Conservation (phyloP, 2,888 invertebrate genomes). For the Apeira syringaria region DNA sequence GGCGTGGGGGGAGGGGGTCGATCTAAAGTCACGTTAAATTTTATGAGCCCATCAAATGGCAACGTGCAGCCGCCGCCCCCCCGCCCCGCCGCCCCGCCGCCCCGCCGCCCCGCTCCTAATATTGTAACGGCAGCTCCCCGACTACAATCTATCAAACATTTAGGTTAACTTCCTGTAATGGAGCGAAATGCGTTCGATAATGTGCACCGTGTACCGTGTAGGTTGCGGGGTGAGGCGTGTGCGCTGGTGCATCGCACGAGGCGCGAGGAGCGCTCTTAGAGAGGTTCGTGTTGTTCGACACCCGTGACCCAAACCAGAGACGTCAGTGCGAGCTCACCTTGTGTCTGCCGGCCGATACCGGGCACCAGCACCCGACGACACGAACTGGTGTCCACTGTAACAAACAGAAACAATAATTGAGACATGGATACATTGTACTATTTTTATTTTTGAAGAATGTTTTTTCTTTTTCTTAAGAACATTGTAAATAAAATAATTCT, state of each 20-base stretch:
- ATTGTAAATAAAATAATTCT: no score
- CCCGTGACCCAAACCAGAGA: no score
- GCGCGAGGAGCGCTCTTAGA: neutral
- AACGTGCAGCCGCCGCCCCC: slow-evolving; percentile 43
- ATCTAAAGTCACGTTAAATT: slow-evolving; percentile 50
- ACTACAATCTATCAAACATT: slow-evolving; percentile 36
- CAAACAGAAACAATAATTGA: no score
- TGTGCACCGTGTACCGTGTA: slow-evolving; percentile 1
- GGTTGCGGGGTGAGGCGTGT: slow-evolving; percentile 10
- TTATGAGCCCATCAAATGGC: slow-evolving; percentile 61
- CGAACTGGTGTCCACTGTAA: neutral
- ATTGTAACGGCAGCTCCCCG: slow-evolving; percentile 30
- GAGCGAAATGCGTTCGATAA: slow-evolving; percentile 19
- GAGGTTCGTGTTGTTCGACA: no score
- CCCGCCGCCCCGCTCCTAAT: slow-evolving; percentile 25
- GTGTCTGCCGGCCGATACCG: no score
- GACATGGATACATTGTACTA: no score
- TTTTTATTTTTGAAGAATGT: no score
- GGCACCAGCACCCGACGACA: no score
- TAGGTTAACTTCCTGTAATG: slow-evolving; percentile 28
- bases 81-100: no score
- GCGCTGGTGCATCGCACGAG: neutral
- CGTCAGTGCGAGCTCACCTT: no score
- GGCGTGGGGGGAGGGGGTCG: slow-evolving; percentile 27
- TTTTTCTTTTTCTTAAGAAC: no score